Evolutionary conservation across 2,888 invertebrate species (phyloP), one percentile per base, ranked within the genome.

Genomic region (Criorhina ranunculi): DNA sequence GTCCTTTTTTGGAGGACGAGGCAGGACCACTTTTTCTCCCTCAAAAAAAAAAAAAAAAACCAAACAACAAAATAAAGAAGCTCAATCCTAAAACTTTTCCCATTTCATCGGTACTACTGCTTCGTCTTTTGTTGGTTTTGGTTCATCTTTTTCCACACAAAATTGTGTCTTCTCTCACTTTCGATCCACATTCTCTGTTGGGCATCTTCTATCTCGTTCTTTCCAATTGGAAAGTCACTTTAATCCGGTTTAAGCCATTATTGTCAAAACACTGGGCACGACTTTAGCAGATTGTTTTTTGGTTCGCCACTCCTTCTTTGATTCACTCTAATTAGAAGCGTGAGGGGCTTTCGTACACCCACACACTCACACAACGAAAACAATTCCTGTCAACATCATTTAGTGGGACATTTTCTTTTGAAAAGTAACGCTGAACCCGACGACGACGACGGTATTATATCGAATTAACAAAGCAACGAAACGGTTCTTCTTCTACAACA

Each of bases 241-340:
- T 85, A 79, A 85, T 79, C 75, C 62, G 75, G 79, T 70, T 85
- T 79, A 79, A 85, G 85, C 70, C 79, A 79, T 85, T 85, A 85
- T 85, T 85, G 75, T 85, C 69, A 85, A 85, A 79, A 79, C 79
- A 79, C 85, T 79, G 85, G 57, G 85, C 85, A 85, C 85, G 85
- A 85, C 69, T 85, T 79, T 53, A 64, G 85, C 85, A 85, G 79
- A 85, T 85, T 85, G 85, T 75, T 79, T 24, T 75, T 85, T 69
- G 60, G 66, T 37, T 57, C 53, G 62, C 64, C 76, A 70, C 29
- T 46, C 6, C 17, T 46, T 42, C 37, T 75, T 66, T 66, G 42
- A 67, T 73, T 67, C 44, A 67, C 83, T n/a, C n/a, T 85, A 85
- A 85, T 85, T 85, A 85, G 75, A 53, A 79, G 59, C 79, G 85